Percentiles rank a stretch among this genome's conserved stretches.
Evolutionary conservation across 1,140 invertebrate genomes (phyloP).

Genomic region (Steinernema feltiae): DNA sequence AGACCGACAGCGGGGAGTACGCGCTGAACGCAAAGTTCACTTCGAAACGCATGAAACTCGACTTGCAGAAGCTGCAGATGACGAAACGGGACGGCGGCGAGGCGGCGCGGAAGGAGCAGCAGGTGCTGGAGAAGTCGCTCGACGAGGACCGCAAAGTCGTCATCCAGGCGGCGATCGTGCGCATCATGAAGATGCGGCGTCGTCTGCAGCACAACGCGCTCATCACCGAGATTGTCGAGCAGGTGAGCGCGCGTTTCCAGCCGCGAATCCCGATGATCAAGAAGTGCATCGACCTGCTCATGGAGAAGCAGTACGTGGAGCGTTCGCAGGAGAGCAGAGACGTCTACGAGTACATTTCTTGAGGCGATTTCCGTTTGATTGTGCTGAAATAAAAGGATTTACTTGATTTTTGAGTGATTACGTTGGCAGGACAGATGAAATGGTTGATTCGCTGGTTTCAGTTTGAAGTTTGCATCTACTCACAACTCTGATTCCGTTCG

Average conservation of each 20-base stretch:
- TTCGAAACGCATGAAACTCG: neutral
- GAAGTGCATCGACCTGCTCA: neutral
- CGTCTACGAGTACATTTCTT: neutral
- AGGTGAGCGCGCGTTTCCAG: slow-evolving; percentile 89
- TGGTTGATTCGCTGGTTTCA: too few relatives aligned
- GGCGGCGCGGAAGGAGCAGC: slow-evolving; percentile 84
- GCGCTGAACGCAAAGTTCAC: neutral
- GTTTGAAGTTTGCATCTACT: too few relatives aligned
- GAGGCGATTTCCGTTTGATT: neutral
- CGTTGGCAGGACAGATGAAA: too few relatives aligned
- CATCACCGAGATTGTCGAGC: slow-evolving; percentile 85
- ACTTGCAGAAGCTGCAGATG: neutral
- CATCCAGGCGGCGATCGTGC: slow-evolving; percentile 87
- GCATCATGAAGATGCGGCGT: slow-evolving; percentile 99
- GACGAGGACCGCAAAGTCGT: slow-evolving; percentile 95
- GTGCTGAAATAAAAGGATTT: too few relatives aligned
- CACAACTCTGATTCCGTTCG: too few relatives aligned
- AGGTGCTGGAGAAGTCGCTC: slow-evolving; percentile 93
- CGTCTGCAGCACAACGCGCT: slow-evolving; percentile 88
- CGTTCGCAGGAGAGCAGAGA: neutral
- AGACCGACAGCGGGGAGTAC: neutral
- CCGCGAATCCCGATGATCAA: slow-evolving; percentile 66
- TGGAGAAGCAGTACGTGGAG: neutral
- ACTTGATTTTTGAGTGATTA: too few relatives aligned
- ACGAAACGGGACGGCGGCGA: slow-evolving; percentile 42